Evolutionary conservation across 2,797 vertebrate species (phyloP), one percentile per base, ranked within the genome.

Genomic region (Myoxocephalus aenaeus): DNA sequence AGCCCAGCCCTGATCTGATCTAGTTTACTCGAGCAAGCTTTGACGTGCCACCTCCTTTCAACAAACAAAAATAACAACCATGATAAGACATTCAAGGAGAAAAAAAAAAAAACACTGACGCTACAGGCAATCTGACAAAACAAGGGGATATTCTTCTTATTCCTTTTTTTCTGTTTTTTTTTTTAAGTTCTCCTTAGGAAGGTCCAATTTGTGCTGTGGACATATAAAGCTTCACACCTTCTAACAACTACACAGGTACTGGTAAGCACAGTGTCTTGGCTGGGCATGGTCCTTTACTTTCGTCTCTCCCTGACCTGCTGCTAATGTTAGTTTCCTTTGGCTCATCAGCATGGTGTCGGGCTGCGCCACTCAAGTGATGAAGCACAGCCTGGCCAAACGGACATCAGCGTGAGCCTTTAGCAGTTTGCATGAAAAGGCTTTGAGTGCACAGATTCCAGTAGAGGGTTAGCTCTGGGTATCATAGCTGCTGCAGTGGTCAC

Each of bases 151-250:
- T 71, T 70, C 58, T 86, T 87, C 79, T 70, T 73, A 10, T 76
- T 84, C 65, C 40, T 57, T 66, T 85, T 79, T 85, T 82, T 4
- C 18, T 48, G 79, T 65, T 82, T 81, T 65, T 68, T 83, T 82
- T 65, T 54, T 14, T 17, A 75, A 76, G 78, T 84, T 78, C 70
- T 84, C 86, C 82, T 79, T 38, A 36, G 25, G 73, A 90, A 88
- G 61, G 88, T 89, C 87, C 80, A 79, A 82, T 87, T 94, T 94
- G 93, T 95, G 95, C 94, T 93, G 89, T 91, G 88, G 90, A 90
- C 77, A 71, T 85, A 36, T 92, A 90, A 92, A 94, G 90, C 92
- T 94, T 92, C 87, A 86, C 89, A 92, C 87, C 85, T 90, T 75
- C 14, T n/a, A 76, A 81, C 22, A 20, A 89, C 87, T 90, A 90